phyloP scores from a whole-genome alignment of 2,888 invertebrate genomes.

The Limnephilus rhombicus region DNA sequence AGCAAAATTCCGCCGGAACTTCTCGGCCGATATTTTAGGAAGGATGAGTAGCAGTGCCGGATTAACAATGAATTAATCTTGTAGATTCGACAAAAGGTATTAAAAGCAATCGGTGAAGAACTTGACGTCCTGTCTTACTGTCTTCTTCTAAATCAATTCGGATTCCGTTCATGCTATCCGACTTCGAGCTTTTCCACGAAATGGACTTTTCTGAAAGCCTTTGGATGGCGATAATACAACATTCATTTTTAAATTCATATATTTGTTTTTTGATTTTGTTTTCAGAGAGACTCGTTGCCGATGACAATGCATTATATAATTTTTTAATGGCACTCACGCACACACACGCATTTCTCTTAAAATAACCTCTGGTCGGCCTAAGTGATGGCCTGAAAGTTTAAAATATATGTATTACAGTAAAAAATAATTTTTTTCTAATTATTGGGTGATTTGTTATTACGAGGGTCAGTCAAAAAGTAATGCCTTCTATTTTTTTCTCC shows the following conservation, averaged over 20 bases:
- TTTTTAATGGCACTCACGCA: too few species aligned
- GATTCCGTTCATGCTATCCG: too few species aligned
- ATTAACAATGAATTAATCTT: slow-evolving; percentile 57
- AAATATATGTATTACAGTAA: too few species aligned
- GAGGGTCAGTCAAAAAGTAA: too few species aligned
- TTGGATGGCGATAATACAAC: neutral
- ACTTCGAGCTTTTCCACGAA: neutral
- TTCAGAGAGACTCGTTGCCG: neutral
- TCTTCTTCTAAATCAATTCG: neutral
- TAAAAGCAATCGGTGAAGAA: slow-evolving; percentile 43
- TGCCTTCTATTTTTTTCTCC: too few species aligned
- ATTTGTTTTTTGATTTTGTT: neutral
- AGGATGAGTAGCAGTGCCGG: slow-evolving; percentile 36
- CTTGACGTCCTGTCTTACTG: neutral
- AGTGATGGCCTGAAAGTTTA: too few species aligned
- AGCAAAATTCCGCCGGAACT: slow-evolving; percentile 22
- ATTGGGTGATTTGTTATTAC: neutral
- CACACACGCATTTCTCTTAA: too few species aligned
- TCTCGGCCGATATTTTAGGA: neutral
- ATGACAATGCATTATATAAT: too few species aligned
- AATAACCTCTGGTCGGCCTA: too few species aligned
- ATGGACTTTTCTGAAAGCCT: neutral
- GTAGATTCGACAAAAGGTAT: slow-evolving; percentile 43
- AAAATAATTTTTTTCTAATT: too few species aligned
- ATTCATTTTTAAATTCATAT: too few species aligned